Evolutionary conservation across 1,140 invertebrate genomes (phyloP).

Genomic region (Venturia canescens): DNA sequence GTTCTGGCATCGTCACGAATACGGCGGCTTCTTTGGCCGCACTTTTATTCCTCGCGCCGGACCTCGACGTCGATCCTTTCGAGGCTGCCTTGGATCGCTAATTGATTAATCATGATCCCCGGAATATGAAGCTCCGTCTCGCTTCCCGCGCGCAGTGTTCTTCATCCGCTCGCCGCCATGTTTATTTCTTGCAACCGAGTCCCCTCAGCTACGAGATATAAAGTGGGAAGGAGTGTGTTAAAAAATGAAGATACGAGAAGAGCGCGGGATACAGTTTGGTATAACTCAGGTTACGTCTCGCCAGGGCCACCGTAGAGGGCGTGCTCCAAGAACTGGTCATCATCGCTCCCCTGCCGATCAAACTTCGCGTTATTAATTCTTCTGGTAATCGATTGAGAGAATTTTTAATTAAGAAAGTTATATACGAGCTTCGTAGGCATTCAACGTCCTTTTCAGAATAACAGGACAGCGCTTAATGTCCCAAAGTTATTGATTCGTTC

Average conservation of each 20-base stretch:
- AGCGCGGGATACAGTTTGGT: conserved; percentile 27
- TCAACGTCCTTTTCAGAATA: conserved; percentile 27
- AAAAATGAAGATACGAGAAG: conserved; percentile 30
- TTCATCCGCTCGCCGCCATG: conserved; percentile 16
- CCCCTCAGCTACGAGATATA: neutral
- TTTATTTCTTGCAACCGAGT: conserved; percentile 5
- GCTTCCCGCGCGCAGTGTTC: neutral
- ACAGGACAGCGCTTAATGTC: conserved; percentile 27
- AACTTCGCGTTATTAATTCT: conserved; percentile 43
- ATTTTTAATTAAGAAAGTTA: conserved; percentile 48
- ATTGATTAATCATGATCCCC: conserved; percentile 69
- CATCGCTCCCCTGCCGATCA: conserved; percentile 32
- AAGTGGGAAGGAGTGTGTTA: neutral
- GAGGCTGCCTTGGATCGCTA: conserved; percentile 63
- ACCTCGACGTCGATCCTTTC: conserved; percentile 55
- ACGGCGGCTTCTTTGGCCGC: conserved; percentile 59
- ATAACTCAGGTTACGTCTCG: conserved; percentile 13
- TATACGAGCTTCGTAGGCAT: conserved; percentile 17
- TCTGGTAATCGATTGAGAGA: conserved; percentile 39
- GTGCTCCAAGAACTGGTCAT: conserved; percentile 18
- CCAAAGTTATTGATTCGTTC: conserved; percentile 17
- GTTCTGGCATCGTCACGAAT: conserved; percentile 50
- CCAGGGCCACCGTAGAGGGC: conserved; percentile 20
- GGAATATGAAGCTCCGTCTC: conserved; percentile 43
- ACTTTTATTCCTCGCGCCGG: conserved; percentile 47